Percentiles rank a stretch among this genome's conserved stretches.
Evolutionary conservation across 2,888 invertebrate genomes (phyloP).

Genomic region (Latrodectus elegans): DNA sequence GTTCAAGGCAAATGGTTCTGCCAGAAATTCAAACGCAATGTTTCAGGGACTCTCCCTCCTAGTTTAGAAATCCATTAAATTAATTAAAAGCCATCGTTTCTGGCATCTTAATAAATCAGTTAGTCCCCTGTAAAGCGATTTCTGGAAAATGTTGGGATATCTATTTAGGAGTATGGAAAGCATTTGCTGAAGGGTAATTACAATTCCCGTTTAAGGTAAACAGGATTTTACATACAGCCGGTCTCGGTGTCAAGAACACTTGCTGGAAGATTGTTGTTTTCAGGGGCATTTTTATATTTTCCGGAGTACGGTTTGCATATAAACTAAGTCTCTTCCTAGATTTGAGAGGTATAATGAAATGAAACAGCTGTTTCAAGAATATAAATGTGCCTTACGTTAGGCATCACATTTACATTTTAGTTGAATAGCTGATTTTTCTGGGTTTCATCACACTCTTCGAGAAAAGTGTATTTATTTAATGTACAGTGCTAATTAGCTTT

Average conservation of each 20-base stretch:
- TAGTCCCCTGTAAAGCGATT: slow-evolving; percentile 49
- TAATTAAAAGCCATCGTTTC: slow-evolving; percentile 63
- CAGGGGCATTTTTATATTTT: background rate
- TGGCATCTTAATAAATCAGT: slow-evolving; percentile 65
- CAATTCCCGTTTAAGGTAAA: slow-evolving; percentile 51
- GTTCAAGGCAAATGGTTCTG: background rate
- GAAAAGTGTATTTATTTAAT: too few species aligned
- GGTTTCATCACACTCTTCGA: too few species aligned
- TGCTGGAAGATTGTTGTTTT: slow-evolving; percentile 25
- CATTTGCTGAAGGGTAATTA: slow-evolving; percentile 54
- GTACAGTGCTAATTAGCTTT: too few species aligned
- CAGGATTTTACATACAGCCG: slow-evolving; percentile 30
- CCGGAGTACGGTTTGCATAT: background rate
- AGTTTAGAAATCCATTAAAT: slow-evolving; percentile 67
- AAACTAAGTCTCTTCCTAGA: background rate
- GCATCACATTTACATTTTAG: too few species aligned
- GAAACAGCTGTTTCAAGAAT: background rate
- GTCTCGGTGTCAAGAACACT: slow-evolving; percentile 43
- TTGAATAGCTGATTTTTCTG: too few species aligned
- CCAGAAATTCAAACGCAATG: slow-evolving; percentile 34
- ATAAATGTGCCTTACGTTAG: background rate
- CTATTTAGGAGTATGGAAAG: slow-evolving; percentile 36
- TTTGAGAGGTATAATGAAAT: slow-evolving; percentile 1
- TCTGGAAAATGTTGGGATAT: slow-evolving; percentile 30
- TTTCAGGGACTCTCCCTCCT: slow-evolving; percentile 36